phyloP scores from a whole-genome alignment of 2,797 vertebrate genomes.

The Poeciliopsis paucimaculata region DNA sequence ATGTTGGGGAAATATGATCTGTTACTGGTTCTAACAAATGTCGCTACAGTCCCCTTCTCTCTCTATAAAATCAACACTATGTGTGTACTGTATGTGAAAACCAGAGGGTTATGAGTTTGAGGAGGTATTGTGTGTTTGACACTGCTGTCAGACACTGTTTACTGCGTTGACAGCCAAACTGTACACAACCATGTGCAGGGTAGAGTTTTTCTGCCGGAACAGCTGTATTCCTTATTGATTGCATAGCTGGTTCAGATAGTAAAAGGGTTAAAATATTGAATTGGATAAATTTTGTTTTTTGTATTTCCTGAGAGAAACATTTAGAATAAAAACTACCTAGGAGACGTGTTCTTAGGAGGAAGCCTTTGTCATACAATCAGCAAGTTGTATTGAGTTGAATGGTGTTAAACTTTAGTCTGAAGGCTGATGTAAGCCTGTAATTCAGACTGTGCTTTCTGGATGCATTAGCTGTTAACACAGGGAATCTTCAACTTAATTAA shows the following conservation, averaged over 20 bases:
- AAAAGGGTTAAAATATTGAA: neutral
- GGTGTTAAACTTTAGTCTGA: constrained; percentile 13
- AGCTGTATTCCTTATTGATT: neutral
- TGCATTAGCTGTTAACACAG: constrained; percentile 24
- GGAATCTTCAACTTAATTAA: constrained; percentile 52
- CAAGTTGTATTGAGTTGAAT: constrained; percentile 20
- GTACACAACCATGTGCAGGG: constrained; percentile 21
- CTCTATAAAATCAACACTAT: constrained; percentile 32
- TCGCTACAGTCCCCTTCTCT: constrained; percentile 19
- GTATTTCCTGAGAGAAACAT: constrained; percentile 4
- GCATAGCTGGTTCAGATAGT: neutral
- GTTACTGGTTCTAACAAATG: constrained; percentile 61
- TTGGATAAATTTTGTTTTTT: neutral
- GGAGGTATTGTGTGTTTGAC: constrained; percentile 54
- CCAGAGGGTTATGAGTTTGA: constrained; percentile 41
- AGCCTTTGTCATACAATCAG: neutral
- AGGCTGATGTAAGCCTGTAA: constrained; percentile 23
- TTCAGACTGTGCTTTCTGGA: constrained; percentile 15
- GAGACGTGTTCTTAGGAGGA: constrained; percentile 16
- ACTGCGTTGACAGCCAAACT: constrained; percentile 21
- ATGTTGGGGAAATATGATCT: constrained; percentile 67
- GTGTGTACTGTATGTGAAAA: constrained; percentile 12
- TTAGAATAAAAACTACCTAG: constrained; percentile 18
- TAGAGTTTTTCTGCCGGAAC: neutral
- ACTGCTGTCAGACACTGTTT: constrained; percentile 33